These are phyloP conservation scores for Thereva unica DNA, from an alignment of 2,888 invertebrate species.

Conservation along the genomic window DNA sequence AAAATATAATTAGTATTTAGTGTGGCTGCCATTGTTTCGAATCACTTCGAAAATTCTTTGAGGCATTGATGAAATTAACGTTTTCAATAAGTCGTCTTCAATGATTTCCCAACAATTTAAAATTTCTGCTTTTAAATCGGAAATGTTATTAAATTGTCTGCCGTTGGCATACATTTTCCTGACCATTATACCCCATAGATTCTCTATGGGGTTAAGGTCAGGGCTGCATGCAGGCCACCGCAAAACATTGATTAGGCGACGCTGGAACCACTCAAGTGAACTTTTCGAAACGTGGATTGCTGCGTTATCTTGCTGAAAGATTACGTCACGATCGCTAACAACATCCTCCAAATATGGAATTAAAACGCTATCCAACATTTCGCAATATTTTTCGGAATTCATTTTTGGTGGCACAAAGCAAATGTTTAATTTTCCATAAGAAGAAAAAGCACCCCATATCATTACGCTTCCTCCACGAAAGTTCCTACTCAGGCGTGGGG, in stretches of 20 bases:
- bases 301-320: neutral
- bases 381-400: constrained; percentile 1
- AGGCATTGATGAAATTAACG: constrained; percentile 7
- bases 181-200: neutral
- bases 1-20: neutral
- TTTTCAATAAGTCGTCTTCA: constrained; percentile 4
- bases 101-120: neutral
- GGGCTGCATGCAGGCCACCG: neutral
- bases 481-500: neutral
- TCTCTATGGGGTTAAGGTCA: neutral
- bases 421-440: neutral
- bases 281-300: neutral
- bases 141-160: neutral
- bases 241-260: neutral
- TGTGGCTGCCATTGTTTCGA: constrained; percentile 6
- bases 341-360: neutral
- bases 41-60: constrained; percentile 9
- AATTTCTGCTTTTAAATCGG: constrained; percentile 4
- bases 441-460: constrained; percentile 2
- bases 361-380: neutral
- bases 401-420: neutral
- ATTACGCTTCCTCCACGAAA: neutral
- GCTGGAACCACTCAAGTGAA: neutral
- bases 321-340: neutral
- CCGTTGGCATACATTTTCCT: constrained; percentile 2